Base-by-base conservation (phyloP, 1,140 invertebrate species). In the Platyscapa corneri region DNA sequence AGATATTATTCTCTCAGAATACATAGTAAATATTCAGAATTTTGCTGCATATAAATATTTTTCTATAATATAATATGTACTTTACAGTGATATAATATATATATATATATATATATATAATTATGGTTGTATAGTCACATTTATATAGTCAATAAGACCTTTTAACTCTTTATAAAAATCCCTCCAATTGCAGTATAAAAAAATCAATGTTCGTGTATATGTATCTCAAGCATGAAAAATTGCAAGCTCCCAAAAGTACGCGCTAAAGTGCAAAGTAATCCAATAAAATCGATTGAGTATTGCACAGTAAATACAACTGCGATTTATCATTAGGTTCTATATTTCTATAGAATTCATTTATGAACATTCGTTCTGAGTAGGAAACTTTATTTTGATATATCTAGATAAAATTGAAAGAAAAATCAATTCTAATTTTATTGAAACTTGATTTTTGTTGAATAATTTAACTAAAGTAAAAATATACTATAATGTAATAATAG, bases 201-300 rank as follows among this genome's bases (percentile, higher is more conserved):
- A 56, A 56, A 18, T 18, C 53, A 56, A 56, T 46, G 5, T 46
- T 46, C 42, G 10, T 20, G 18, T 56, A 56, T 56, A 3, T 56
- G 53, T 56, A 16, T 56, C 18, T 20, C 18, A 14, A 14, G 18
- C 18, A 16, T 56, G 42, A 56, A 14, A 74, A 23, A 42, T 42
- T 20, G 7, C 7, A 42, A 10, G 37, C 70, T 2, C 37, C 2
- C 37, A 42, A 42, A 74, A 37, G 37, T 49, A 30, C 10, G 1
- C 12, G 42, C 42, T 46, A 76, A 49, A 39, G 42, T 49, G 42
- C 12, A 30, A 76, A 76, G 20, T 74, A 74, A 74, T 74, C n/a
- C 20, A 74, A 42, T 42, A 42, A 20, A 76, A 76, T 76, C n/a
- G 74, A 76, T 49, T 49, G 74, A 30, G n/a, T 49, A 74, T 37